Conservation (phyloP, 2,113 vertebrate genomes). For the Xiphophorus hellerii region DNA sequence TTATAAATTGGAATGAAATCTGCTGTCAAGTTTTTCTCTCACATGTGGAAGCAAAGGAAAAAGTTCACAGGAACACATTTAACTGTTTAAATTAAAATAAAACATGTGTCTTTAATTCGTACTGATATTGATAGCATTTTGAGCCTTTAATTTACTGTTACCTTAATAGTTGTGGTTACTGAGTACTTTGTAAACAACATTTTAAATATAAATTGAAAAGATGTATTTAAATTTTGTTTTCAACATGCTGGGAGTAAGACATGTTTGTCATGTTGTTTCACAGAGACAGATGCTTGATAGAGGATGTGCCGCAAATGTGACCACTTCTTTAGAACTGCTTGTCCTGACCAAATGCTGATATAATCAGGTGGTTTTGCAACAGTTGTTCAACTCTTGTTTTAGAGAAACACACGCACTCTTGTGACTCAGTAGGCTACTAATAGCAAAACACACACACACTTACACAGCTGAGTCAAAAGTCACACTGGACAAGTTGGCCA, state of each 20-base stretch:
- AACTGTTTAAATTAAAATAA: background rate
- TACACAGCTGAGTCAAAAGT: conserved; percentile 1
- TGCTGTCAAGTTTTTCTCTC: background rate
- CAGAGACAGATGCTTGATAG: background rate
- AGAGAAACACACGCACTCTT: conserved; percentile 35
- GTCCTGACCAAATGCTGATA: conserved; percentile 19
- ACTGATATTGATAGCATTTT: too few relatives aligned
- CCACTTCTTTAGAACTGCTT: background rate
- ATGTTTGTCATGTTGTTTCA: background rate
- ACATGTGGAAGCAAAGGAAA: background rate
- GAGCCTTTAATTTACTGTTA: background rate
- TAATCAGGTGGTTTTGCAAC: conserved; percentile 55
- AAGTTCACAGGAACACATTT: background rate
- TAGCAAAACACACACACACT: conserved; percentile 33
- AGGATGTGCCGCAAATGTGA: too few relatives aligned
- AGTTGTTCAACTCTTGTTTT: conserved; percentile 47
- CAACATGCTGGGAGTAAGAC: too few relatives aligned
- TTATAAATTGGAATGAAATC: too few relatives aligned
- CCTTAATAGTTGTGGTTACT: too few relatives aligned
- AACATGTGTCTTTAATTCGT: too few relatives aligned
- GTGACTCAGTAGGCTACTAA: conserved; percentile 44
- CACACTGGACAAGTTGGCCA: background rate
- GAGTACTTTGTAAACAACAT: too few relatives aligned
- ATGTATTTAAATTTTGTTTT: background rate
- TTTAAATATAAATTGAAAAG: background rate